Base-by-base conservation (phyloP, 2,113 vertebrate species). In the Xenopus laevis region DNA sequence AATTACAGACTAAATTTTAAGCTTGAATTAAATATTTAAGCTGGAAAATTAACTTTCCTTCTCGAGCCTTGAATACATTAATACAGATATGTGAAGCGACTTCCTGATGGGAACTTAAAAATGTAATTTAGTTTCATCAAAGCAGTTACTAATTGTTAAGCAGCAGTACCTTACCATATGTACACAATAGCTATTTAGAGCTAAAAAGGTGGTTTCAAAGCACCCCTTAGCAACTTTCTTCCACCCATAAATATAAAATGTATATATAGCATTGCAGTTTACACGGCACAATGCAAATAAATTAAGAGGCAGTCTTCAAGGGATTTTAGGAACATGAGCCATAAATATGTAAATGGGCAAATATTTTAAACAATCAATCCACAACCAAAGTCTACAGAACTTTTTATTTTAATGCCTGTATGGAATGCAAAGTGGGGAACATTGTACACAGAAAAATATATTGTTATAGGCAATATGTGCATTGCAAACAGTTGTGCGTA, bases 1-100 rank as follows among this genome's bases (percentile, higher is more conserved):
- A 94, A 95, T 94, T 95, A 95, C 86, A 88, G 91, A 90, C 91
- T 91, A 94, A 93, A 95, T 94, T 94, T 95, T 94, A 94, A 95
- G 92, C 93, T 94, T 91, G 93, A 96, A 96, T 97, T 92, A 95
- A 97, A 95, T 95, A 96, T 97, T 96, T 95, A 96, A 94, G 91
- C 91, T 92, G 89, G 89, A 94, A 96, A 96, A 95, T 95, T 92
- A 94, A 94, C 92, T 94, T 94, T 95, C 91, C 90, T 93, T 94
- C 92, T 94, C 89, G 79, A 91, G 92, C 89, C 92, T 92, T 92
- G 94, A 93, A 96, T 93, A 93, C 94, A 96, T 96, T 96, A 95
- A 95, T 96, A 91, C 92, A 92, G 87, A 94, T 93, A 91, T 95
- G 93, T 93, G 93, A 93, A 94, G 89, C 86, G 93, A 94, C 91